Evolutionary conservation across 2,113 vertebrate species (phyloP).

Genomic region (Empidonax traillii): DNA sequence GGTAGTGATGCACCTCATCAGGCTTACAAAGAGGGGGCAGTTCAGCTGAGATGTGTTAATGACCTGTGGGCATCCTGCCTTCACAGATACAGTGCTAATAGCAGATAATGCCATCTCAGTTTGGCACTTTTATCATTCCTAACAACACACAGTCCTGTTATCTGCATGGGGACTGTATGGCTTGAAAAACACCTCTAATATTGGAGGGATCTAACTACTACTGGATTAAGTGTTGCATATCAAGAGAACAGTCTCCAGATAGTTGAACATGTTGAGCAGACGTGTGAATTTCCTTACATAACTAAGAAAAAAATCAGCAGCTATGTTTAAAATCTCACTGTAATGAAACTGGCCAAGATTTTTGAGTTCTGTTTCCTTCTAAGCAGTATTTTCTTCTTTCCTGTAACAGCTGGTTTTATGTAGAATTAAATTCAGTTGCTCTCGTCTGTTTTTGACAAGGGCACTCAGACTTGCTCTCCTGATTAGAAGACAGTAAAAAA

Average conservation of each 20-base stretch:
- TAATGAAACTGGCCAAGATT: not conserved
- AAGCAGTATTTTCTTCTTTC: not conserved
- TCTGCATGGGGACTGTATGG: not conserved
- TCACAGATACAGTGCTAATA: not conserved
- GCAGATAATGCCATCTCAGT: not conserved
- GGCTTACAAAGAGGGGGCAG: not conserved
- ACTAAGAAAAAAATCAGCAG: not conserved
- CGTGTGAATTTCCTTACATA: not conserved
- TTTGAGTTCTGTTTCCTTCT: not conserved
- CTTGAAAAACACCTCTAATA: not conserved
- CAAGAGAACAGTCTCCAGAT: not conserved
- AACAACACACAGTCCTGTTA: not conserved
- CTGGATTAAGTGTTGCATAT: not conserved
- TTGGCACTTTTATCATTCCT: not conserved
- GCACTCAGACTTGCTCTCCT: not conserved
- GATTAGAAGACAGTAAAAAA: not conserved
- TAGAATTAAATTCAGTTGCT: not conserved
- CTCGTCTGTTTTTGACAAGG: not conserved
- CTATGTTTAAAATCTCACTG: not conserved
- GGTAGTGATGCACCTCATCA: not conserved
- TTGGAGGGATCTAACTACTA: not conserved
- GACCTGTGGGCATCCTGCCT: not conserved
- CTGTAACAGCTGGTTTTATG: not conserved
- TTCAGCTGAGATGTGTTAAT: not conserved
- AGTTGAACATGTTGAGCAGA: not conserved